phyloP scores from a whole-genome alignment of 2,888 invertebrate genomes.

The Trichopria drosophilae region DNA sequence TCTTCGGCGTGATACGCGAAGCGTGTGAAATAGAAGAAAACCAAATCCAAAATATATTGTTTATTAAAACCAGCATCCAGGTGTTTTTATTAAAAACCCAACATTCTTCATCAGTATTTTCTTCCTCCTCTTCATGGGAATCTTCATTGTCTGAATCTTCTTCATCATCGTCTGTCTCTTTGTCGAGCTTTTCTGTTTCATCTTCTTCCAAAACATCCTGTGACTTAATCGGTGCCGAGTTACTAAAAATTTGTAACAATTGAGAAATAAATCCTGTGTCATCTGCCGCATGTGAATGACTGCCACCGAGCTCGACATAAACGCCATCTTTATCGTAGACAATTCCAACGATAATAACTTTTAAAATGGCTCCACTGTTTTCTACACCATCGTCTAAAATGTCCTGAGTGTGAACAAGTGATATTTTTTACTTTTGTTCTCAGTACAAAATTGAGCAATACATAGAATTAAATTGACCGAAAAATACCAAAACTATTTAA shows the following conservation, averaged over 20 bases:
- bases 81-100: too few relatives aligned
- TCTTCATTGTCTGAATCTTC: conserved; percentile 44
- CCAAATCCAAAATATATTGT: too few relatives aligned
- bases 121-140: conserved; percentile 51
- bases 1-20: too few relatives aligned
- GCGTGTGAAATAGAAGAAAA: too few relatives aligned
- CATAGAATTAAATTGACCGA: too few relatives aligned
- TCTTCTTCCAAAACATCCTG: conserved; percentile 44
- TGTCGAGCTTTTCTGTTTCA: conserved; percentile 39
- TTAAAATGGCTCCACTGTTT: too few relatives aligned
- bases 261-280: conserved; percentile 75
- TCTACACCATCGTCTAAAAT: too few relatives aligned
- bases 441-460: too few relatives aligned
- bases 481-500: too few relatives aligned
- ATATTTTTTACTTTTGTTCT: too few relatives aligned
- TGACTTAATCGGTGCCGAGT: conserved; percentile 73
- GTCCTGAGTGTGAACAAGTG: too few relatives aligned
- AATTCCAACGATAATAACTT: conserved; percentile 97
- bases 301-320: conserved; percentile 94
- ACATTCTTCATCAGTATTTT: conserved; percentile 42
- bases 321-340: conserved; percentile 99
- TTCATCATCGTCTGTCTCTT: conserved; percentile 31
- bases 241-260: conserved; percentile 81
- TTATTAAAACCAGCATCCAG: too few relatives aligned
- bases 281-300: conserved; percentile 77